These are phyloP conservation scores for Galeopsomyia nigrocyanea DNA, from an alignment of 2,888 invertebrate species.

Conservation along the genomic window DNA sequence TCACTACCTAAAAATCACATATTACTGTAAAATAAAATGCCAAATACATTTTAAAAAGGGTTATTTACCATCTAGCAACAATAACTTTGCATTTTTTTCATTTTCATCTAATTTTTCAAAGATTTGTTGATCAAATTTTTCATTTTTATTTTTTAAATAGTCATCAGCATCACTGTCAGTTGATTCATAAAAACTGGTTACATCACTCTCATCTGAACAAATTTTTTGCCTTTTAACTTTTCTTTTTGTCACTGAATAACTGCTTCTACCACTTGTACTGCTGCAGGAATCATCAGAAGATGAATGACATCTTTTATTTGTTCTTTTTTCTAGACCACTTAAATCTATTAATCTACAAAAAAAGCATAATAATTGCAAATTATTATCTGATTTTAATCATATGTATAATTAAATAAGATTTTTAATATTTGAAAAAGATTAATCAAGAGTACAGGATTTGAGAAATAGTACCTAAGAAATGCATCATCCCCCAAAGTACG, in stretches of 20 bases:
- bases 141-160: background rate
- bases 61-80: constrained; percentile 20
- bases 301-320: constrained; percentile 9
- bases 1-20: constrained; percentile 6
- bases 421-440: background rate
- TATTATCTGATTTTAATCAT: constrained; percentile 1
- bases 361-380: background rate
- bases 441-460: too few relatives aligned
- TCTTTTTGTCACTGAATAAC: background rate
- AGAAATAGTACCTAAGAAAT: constrained; percentile 21
- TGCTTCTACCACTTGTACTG: background rate
- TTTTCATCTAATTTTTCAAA: background rate
- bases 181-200: constrained; percentile 18
- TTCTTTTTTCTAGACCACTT: constrained; percentile 19
- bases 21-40: background rate
- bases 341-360: constrained; percentile 22
- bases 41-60: background rate
- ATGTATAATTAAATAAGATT: background rate
- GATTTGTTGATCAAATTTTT: too few relatives aligned
- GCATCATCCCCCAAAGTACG: background rate
- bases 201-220: constrained; percentile 9
- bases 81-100: constrained; percentile 22
- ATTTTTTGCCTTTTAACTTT: constrained; percentile 11
- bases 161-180: background rate
- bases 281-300: constrained; percentile 21